Evolutionary conservation across 1,140 invertebrate species (phyloP), one percentile per base, ranked within the genome.

Genomic region (Solen grandis): DNA sequence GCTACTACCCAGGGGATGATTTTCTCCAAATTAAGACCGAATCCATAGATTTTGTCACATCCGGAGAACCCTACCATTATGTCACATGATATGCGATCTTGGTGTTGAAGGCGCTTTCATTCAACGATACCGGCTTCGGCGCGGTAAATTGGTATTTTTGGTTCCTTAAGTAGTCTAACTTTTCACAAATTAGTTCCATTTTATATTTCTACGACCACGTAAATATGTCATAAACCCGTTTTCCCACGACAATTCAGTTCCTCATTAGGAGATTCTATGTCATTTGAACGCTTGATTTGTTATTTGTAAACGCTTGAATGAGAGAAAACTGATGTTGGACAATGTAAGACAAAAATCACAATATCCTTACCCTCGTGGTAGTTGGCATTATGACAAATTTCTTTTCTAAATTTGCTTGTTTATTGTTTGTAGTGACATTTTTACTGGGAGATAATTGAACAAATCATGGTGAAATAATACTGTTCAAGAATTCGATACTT

Each of bases 61-160:
- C 75, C 75, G 63, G 63, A 22, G 19, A 69, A 68, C 54, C 35
- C 35, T 27, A 29, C 38, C 27, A 78, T 78, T 78, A 78, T 78
- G 75, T 69, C 63, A 78, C 65, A 50, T 69, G 75, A 78, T 78
- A 55, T 33, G 22, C 1, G 35, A 46, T 73, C 70, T 19, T 60
- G 54, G 55, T 73, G n/a, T 36, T 38, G 59, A 31, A 29, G 55
- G 31, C 70, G 70, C 70, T 60, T 54, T 25, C 33, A 46, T 36
- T 73, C 35, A 73, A 57, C n/a, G 70, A 36, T 31, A 33, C 54
- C n/a, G 31, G 55, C 35, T n/a, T 73, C 41, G 46, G 33, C 5
- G 46, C 14, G 35, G 55, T n/a, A 27, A 36, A 22, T 57, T 52
- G 55, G 68, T 41, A n/a, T 35, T 33, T 59, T 73, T 41, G 31